A percentile compares a stretch with the other conserved stretches of the same genome.
Evolutionary conservation across 2,888 invertebrate genomes (phyloP).

Genomic region (Stenodema calcarata): DNA sequence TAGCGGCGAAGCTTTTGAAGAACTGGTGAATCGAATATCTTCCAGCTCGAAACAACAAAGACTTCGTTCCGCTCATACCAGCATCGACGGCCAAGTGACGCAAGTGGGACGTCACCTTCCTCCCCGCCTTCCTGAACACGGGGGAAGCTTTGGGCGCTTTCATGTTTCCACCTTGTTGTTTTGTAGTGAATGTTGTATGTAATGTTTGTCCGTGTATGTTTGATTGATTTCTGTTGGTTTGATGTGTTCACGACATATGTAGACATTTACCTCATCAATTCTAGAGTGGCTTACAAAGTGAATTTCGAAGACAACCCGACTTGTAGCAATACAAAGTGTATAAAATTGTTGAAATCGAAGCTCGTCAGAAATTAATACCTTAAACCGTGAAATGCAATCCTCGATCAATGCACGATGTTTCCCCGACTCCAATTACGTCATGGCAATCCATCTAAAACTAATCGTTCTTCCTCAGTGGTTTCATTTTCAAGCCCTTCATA

Average conservation of each 20-base stretch:
- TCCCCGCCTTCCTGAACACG: background rate
- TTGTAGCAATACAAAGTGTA: too few relatives aligned
- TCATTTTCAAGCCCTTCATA: background rate
- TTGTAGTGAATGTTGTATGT: background rate
- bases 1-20: background rate
- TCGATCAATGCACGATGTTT: too few relatives aligned
- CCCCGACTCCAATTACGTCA: background rate
- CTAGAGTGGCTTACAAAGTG: background rate
- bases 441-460: background rate
- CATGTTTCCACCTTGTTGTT: background rate
- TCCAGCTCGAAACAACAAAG: background rate
- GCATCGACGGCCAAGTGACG: background rate
- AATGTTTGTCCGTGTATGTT: background rate
- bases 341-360: too few relatives aligned
- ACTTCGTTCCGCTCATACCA: background rate
- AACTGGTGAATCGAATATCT: constrained; percentile 25
- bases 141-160: background rate
- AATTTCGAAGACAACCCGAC: too few relatives aligned
- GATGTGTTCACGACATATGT: background rate
- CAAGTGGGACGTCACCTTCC: background rate
- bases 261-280: background rate
- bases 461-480: background rate
- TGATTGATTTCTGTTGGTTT: background rate
- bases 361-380: too few relatives aligned
- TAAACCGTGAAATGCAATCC: too few relatives aligned